These are phyloP conservation scores for Eretmocerus hayati DNA, from an alignment of 2,888 invertebrate genomes.

Conservation along the genomic window DNA sequence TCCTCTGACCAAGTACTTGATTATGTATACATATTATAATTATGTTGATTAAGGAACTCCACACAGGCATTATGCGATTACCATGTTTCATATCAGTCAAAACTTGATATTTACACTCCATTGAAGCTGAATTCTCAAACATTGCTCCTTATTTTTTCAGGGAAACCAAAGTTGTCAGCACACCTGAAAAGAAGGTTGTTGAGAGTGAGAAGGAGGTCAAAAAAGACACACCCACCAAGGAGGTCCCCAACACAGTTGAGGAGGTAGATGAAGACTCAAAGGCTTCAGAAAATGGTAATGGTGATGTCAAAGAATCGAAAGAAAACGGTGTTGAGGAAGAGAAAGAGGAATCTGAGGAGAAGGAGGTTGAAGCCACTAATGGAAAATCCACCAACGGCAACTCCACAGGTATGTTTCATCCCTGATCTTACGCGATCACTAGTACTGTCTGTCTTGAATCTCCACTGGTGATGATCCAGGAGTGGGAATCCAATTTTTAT, in stretches of 20 bases:
- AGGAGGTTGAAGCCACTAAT: constrained; percentile 42
- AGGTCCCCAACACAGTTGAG: constrained; percentile 19
- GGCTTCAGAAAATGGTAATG: constrained; percentile 45
- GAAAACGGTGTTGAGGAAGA: constrained; percentile 47
- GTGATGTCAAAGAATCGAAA: constrained; percentile 40
- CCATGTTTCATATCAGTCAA: too few species aligned
- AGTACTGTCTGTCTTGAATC: background rate
- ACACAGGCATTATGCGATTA: too few species aligned
- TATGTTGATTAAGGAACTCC: too few species aligned
- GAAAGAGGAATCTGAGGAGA: constrained; percentile 45
- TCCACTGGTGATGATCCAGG: too few species aligned
- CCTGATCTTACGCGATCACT: too few species aligned
- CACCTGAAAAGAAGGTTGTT: constrained; percentile 48
- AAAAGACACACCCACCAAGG: constrained; percentile 30
- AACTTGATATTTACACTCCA: too few species aligned
- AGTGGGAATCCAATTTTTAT: too few species aligned
- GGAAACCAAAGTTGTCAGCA: constrained; percentile 18
- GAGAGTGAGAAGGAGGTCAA: constrained; percentile 50
- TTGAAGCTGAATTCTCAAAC: too few species aligned
- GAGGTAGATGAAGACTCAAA: constrained; percentile 14
- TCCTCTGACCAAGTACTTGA: too few species aligned
- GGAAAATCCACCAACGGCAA: constrained; percentile 40
- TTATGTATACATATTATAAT: too few species aligned
- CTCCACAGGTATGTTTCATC: background rate
- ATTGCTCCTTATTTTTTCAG: too few species aligned